Conservation (phyloP, 2,797 vertebrate species). For the Peromyscus eremicus region DNA sequence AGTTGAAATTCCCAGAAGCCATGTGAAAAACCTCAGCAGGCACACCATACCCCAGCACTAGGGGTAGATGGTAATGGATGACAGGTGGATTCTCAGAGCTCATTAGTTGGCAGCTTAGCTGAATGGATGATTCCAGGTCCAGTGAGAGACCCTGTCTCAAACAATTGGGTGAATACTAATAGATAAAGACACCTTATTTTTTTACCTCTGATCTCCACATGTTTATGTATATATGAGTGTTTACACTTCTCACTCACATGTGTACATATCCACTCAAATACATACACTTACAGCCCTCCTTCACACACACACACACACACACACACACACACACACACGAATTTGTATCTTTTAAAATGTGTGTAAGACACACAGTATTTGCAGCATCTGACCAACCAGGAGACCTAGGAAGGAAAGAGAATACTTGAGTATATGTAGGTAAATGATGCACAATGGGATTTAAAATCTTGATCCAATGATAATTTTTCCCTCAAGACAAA, state of each 20-base stretch:
- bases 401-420: neutral
- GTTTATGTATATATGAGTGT: neutral
- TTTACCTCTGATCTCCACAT: neutral
- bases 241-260: neutral
- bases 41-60: neutral
- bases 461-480: neutral
- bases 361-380: neutral
- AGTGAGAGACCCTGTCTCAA: neutral
- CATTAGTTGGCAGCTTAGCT: neutral
- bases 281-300: neutral
- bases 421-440: neutral
- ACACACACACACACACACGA: neutral
- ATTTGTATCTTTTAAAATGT: neutral
- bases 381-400: neutral
- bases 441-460: neutral
- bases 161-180: neutral
- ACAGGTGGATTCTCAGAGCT: neutral
- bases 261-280: neutral
- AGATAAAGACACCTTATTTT: neutral
- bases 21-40: neutral
- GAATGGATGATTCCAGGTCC: neutral
- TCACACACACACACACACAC: neutral
- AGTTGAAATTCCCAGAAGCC: neutral
- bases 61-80: neutral
- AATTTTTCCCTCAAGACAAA: neutral